These are phyloP conservation scores for Steinernema feltiae DNA, from an alignment of 1,140 invertebrate species.

Conservation along the genomic window DNA sequence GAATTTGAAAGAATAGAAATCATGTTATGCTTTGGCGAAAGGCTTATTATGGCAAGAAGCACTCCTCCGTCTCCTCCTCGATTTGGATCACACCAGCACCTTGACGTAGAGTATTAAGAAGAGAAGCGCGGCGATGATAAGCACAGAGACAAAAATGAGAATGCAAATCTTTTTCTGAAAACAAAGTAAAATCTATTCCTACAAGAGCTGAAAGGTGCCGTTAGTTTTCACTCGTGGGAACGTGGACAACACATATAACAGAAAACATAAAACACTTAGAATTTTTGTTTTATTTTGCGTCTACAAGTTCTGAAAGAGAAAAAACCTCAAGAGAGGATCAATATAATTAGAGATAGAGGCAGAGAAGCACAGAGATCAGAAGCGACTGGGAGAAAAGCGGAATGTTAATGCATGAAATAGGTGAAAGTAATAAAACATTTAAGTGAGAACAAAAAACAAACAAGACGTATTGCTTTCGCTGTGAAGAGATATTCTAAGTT, in stretches of 20 bases:
- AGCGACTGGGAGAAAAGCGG: not conserved
- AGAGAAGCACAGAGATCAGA: not conserved
- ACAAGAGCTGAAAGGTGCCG: not conserved
- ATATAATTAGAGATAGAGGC: not conserved
- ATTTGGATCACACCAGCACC: not conserved
- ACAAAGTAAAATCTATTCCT: not conserved
- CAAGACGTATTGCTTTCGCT: slow-evolving; percentile 14
- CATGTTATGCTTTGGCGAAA: slow-evolving; percentile 10
- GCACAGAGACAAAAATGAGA: slow-evolving; percentile 24
- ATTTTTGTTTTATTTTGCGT: not conserved
- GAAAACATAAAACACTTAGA: slow-evolving; percentile 17
- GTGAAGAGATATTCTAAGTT: not conserved
- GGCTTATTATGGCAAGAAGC: slow-evolving; percentile 11
- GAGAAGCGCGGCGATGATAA: slow-evolving; percentile 25
- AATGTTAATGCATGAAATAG: not conserved
- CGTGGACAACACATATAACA: not conserved
- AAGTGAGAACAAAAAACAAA: not conserved
- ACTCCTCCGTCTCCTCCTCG: not conserved
- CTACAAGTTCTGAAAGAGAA: not conserved
- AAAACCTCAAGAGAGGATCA: not conserved
- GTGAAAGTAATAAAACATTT: not conserved
- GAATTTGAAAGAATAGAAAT: not conserved
- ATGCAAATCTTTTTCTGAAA: slow-evolving; percentile 44
- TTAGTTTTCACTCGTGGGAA: no score
- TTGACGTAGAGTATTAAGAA: slow-evolving; percentile 32